Percentiles rank a stretch among this genome's conserved stretches.
Conservation (phyloP, 2,888 invertebrate species). For the Andrena hattorfiana region DNA sequence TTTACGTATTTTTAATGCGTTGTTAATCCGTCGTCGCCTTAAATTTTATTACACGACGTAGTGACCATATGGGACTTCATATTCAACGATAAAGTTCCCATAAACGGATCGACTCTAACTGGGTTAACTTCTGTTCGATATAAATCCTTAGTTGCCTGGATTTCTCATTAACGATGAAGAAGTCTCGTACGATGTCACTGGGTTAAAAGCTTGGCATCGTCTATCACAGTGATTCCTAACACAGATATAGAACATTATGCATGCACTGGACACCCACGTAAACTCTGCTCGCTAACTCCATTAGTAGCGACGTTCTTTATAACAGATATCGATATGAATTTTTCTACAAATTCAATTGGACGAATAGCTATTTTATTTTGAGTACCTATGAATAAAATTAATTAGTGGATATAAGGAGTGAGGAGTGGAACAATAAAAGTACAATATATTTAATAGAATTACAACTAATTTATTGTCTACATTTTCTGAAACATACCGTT, state of each 20-base stretch:
- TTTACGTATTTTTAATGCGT: background rate
- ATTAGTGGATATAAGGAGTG: no score
- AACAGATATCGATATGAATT: no score
- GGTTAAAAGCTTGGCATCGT: constrained; percentile 39
- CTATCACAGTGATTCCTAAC: constrained; percentile 11
- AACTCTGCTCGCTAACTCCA: background rate
- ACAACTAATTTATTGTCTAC: no score
- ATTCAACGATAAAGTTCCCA: constrained; percentile 16
- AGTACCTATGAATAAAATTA: no score
- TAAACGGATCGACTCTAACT: constrained; percentile 6
- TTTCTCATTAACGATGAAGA: constrained; percentile 65
- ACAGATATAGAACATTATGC: constrained; percentile 45
- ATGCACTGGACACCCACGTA: constrained; percentile 47
- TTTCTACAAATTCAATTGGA: no score
- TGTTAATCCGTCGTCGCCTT: background rate
- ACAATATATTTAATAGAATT: no score
- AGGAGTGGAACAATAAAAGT: no score
- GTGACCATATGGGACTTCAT: constrained; percentile 20
- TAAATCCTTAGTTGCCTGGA: constrained; percentile 62
- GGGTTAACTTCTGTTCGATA: constrained; percentile 39
- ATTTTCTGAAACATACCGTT: no score
- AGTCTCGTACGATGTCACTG: constrained; percentile 49
- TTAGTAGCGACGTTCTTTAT: no score
- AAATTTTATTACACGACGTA: constrained; percentile 20
- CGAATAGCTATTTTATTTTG: no score